These are phyloP conservation scores for Epizoanthus fatuus DNA, from an alignment of 92 coral and sea anemone genomes.

Conservation along the genomic window DNA sequence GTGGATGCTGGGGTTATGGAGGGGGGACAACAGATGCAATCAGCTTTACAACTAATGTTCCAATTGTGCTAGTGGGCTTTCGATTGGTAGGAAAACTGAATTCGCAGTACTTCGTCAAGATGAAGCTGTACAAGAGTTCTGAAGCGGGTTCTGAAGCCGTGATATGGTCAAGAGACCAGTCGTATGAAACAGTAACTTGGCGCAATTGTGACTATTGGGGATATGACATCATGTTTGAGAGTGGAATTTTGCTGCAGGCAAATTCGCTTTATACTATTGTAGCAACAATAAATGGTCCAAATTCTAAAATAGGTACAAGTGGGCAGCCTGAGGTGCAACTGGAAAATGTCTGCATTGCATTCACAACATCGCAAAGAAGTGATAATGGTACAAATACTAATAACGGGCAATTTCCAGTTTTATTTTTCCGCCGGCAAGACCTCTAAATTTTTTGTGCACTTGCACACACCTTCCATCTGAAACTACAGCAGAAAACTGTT, in stretches of 20 bases:
- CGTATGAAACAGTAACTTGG: neutral
- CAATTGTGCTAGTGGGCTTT: neutral
- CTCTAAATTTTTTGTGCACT: neutral
- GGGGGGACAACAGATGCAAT: neutral
- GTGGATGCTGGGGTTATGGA: neutral
- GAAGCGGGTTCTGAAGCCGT: neutral
- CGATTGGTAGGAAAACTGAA: neutral
- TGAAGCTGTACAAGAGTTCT: neutral
- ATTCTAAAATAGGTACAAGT: neutral
- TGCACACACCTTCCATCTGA: too few relatives aligned
- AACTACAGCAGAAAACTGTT: too few relatives aligned
- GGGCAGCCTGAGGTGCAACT: neutral
- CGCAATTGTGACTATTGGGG: neutral
- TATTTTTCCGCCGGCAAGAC: conserved; percentile 4
- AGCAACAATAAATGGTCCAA: conserved; percentile 6
- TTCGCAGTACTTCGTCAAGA: neutral
- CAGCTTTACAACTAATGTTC: neutral
- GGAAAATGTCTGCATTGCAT: neutral
- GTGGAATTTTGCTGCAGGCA: neutral
- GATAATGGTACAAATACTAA: neutral
- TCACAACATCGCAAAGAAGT: neutral
- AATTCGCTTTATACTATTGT: neutral
- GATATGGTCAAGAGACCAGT: neutral
- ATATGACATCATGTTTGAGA: conserved; percentile 18
- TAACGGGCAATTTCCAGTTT: conserved; percentile 19